Conservation (phyloP, 2,797 vertebrate genomes). For the Hippocampus kuda region DNA sequence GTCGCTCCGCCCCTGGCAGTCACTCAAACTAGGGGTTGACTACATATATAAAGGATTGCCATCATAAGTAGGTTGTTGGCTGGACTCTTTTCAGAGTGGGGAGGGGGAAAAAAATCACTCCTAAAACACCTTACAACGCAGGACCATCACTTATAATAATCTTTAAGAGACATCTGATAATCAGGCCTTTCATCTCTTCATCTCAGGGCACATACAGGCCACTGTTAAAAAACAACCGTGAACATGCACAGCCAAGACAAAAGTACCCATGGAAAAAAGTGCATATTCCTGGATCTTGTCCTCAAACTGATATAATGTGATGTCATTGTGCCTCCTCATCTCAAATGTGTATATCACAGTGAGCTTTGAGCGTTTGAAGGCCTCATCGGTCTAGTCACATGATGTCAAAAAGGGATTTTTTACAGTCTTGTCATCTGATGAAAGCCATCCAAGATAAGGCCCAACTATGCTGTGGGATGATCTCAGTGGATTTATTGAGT, state of each 20-base stretch:
- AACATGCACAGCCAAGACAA: background rate
- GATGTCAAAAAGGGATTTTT: background rate
- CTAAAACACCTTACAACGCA: no score
- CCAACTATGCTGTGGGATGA: conserved; percentile 25
- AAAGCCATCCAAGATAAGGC: background rate
- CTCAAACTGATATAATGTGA: background rate
- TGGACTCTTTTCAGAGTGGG: no score
- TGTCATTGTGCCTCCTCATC: background rate
- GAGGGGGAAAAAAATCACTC: no score
- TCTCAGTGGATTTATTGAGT: conserved; percentile 44
- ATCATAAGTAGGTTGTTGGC: no score
- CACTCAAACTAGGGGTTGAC: no score
- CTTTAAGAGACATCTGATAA: no score
- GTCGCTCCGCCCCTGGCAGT: no score
- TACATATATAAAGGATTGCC: no score
- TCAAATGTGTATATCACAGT: background rate
- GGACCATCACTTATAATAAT: no score
- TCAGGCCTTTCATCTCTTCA: background rate
- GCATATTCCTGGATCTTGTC: background rate
- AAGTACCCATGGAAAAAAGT: background rate
- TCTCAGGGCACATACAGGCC: background rate
- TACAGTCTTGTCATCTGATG: background rate
- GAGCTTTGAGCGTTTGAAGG: background rate
- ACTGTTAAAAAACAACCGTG: background rate
- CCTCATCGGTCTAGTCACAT: background rate